Base-by-base conservation (phyloP, 2,888 invertebrate species). In the Melanostoma mellinum region DNA sequence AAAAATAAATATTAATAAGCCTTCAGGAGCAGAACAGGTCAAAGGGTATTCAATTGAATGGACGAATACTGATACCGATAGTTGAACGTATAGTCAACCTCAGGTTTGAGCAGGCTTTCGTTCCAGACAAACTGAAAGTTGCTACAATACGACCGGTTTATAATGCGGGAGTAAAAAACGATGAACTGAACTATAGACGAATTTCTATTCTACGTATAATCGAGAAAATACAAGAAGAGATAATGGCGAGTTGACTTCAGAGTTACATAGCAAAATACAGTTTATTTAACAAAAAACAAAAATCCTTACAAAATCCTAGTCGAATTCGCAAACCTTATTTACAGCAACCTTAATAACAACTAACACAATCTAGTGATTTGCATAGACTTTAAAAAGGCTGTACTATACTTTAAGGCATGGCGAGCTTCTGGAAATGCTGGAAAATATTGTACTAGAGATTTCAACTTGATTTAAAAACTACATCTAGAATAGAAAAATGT, bases 391-490 rank as follows among this genome's bases (percentile, higher is more conserved):
- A 35, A 52, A 35, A 33, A 52, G 6, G 50, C 50, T 20, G 2
- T 50, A 4, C 32, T 4, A 52, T n/a, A 52, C 33, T 2, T 35
- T 52, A 35, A 33, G 35, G 4, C n/a, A 4, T n/a, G 4, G 33
- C 9, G 33, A 52, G 10, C 9, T 55, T 1, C 20, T 36, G 6
- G 53, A 55, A 55, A 55, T 53, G 53, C 35, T 53, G 8, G 35
- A 53, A 2, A 36, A 20, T 10, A 42, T 44, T 2, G 58, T 4
- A 58, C 58, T 20, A 32, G 50, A 38, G 58, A 42, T 5, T 50
- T 9, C 8, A 38, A 32, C 10, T 32, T 35, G 71, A 61, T 44
- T 72, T 30, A 38, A 38, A 20, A 50, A 44, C 52, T 72, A 61
- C 10, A 9, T 61, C 6, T 9, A 20, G 35, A 40, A 61, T 3